Evolutionary conservation across 2,797 vertebrate species (phyloP), one percentile per base, ranked within the genome.

Genomic region (Acanthiza pusilla): DNA sequence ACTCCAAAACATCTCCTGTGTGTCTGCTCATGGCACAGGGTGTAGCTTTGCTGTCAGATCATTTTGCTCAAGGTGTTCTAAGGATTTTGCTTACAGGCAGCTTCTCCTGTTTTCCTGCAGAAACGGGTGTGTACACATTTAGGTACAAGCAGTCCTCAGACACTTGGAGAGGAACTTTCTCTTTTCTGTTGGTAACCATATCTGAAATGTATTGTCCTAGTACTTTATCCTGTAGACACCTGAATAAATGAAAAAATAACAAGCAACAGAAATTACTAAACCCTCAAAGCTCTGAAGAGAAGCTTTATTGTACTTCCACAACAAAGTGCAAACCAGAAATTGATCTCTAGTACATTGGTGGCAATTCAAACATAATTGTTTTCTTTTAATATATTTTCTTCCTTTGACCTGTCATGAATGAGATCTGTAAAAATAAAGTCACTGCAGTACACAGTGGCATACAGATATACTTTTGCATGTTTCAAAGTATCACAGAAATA

Each of bases 111-210:
- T 34, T 34, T 16, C 66, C 71, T 32, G 97, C 70, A 11, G 97
- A 80, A 62, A 94, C 7, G 2, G 98, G 98, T 34, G 97, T 96
- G 86, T 98, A 98, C 13, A 98, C 93, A n/a, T 98, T 98, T 30
- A 99, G 97, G 83, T 98, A 98, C 51, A 98, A 97, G 54, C 98
- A 99, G 88, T 99, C 98, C 93, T 99, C 98, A 43, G 98, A 98
- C 12, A 97, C 1, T 21, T 67, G 32, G 3, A 96, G 92, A 66
- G 0, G 3, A 85, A 96, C 53, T 51, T 89, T 95, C 60, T 96
- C 93, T 82, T 96, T 95, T 67, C 96, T 91, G 2, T 57, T 96
- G 45, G 82, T 93, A 42, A 85, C 0, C 0, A 38, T 11, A 11
- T 38, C 38, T 38, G 38, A 38, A 38, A 38, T 10, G 38, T 38